These are phyloP conservation scores for Campoplex nolae DNA, from an alignment of 2,888 invertebrate species.

Conservation along the genomic window DNA sequence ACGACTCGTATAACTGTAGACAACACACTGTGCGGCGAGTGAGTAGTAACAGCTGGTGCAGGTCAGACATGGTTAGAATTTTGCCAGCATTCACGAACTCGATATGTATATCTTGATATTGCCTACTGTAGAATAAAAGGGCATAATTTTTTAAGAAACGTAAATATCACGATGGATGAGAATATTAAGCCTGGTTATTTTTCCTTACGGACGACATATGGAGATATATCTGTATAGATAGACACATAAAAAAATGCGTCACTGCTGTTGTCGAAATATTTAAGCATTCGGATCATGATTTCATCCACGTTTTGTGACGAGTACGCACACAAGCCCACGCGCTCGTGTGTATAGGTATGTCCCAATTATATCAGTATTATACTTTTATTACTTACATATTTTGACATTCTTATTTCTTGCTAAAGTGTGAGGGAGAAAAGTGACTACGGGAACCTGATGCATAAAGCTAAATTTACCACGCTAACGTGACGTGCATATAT, in stretches of 20 bases:
- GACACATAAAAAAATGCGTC: too few relatives aligned
- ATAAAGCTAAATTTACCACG: conserved; percentile 45
- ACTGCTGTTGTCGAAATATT: too few relatives aligned
- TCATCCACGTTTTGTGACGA: too few relatives aligned
- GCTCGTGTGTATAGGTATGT: neutral
- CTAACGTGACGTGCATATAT: conserved; percentile 30
- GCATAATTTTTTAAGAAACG: neutral
- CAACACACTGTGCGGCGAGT: conserved; percentile 37
- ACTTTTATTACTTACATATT: conserved; percentile 1
- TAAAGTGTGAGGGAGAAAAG: neutral
- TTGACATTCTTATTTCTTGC: conserved; percentile 1
- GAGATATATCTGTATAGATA: too few relatives aligned
- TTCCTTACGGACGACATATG: neutral
- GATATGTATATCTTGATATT: conserved; percentile 27
- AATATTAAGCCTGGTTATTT: neutral
- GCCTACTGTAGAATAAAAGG: conserved; percentile 15
- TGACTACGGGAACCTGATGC: conserved; percentile 21
- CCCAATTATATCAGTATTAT: neutral
- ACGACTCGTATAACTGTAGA: conserved; percentile 24
- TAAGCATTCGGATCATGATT: too few relatives aligned
- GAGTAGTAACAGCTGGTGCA: conserved; percentile 65
- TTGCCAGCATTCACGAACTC: conserved; percentile 46
- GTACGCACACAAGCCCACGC: too few relatives aligned
- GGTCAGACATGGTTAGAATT: conserved; percentile 69
- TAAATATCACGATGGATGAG: neutral